These are phyloP conservation scores for Latrodectus hesperus DNA, from an alignment of 2,888 invertebrate species.

Conservation along the genomic window DNA sequence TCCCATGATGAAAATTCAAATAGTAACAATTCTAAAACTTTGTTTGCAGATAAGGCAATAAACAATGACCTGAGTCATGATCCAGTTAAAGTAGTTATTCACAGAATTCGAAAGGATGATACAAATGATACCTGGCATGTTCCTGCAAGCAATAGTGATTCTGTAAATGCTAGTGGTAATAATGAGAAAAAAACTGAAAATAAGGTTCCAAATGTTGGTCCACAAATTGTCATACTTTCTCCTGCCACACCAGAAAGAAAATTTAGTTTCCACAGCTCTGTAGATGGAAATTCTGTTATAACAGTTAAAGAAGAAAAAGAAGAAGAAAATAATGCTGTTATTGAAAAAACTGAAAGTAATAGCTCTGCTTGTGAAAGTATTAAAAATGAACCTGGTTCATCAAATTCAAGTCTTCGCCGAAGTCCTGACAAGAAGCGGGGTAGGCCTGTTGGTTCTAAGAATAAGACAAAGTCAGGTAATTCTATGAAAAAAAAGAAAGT, in stretches of 20 bases:
- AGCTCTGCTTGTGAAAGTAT: background rate
- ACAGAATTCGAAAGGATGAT: slow-evolving; percentile 56
- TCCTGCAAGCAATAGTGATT: slow-evolving; percentile 21
- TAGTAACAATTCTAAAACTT: slow-evolving; percentile 17
- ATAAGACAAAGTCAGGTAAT: slow-evolving; percentile 24
- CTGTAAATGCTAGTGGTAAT: background rate
- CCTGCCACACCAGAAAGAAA: slow-evolving; percentile 46
- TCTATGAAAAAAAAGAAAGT: slow-evolving; percentile 36
- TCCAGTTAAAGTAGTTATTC: slow-evolving; percentile 67
- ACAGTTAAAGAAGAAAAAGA: slow-evolving; percentile 18
- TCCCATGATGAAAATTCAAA: background rate
- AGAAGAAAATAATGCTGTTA: slow-evolving; percentile 14
- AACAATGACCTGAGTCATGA: slow-evolving; percentile 23
- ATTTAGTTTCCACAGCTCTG: slow-evolving; percentile 19
- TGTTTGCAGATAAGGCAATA: slow-evolving; percentile 8
- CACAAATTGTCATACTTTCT: slow-evolving; percentile 64
- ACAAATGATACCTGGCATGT: slow-evolving; percentile 67
- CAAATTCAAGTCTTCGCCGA: slow-evolving; percentile 1
- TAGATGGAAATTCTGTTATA: slow-evolving; percentile 22
- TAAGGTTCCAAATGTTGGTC: slow-evolving; percentile 45
- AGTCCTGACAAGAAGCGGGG: slow-evolving; percentile 45
- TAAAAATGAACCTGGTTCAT: slow-evolving; percentile 9
- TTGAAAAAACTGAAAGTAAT: slow-evolving; percentile 24
- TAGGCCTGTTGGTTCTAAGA: slow-evolving; percentile 55
- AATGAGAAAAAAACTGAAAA: slow-evolving; percentile 21